phyloP scores from a whole-genome alignment of 2,888 invertebrate genomes.

The Chrysina gloriosa region DNA sequence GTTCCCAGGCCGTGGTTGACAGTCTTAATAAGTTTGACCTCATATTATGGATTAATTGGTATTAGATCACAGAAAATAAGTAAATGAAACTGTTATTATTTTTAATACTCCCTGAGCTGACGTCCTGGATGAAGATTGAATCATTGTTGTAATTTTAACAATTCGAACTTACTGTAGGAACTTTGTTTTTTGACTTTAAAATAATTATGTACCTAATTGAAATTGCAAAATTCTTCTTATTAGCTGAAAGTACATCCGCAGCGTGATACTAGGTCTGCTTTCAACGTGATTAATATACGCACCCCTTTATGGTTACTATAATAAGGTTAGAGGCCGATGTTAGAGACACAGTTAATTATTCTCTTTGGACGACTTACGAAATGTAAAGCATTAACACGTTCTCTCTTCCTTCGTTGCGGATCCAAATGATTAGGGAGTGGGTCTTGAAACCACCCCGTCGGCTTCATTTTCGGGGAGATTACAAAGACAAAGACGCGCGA shows the following conservation, averaged over 20 bases:
- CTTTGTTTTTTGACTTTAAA: not conserved
- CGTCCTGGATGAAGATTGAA: too few species aligned
- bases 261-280: not conserved
- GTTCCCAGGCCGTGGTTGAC: too few species aligned
- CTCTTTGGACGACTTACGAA: slow-evolving; percentile 36
- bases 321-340: slow-evolving; percentile 33
- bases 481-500: not conserved
- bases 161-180: too few species aligned
- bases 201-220: not conserved
- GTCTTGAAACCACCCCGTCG: slow-evolving; percentile 17
- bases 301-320: slow-evolving; percentile 31
- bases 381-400: slow-evolving; percentile 34
- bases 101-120: too few species aligned
- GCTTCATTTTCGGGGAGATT: slow-evolving; percentile 7
- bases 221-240: not conserved
- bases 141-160: too few species aligned
- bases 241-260: not conserved
- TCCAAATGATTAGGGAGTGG: slow-evolving; percentile 16
- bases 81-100: too few species aligned
- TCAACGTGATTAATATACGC: slow-evolving; percentile 17
- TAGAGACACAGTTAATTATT: slow-evolving; percentile 36
- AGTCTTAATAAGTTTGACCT: too few species aligned
- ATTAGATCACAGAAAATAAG: too few species aligned
- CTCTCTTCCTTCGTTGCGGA: slow-evolving; percentile 24
- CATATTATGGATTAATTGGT: too few species aligned